Conservation (phyloP, 64 coral and sea anemone species). For the Anthopleura sola region DNA sequence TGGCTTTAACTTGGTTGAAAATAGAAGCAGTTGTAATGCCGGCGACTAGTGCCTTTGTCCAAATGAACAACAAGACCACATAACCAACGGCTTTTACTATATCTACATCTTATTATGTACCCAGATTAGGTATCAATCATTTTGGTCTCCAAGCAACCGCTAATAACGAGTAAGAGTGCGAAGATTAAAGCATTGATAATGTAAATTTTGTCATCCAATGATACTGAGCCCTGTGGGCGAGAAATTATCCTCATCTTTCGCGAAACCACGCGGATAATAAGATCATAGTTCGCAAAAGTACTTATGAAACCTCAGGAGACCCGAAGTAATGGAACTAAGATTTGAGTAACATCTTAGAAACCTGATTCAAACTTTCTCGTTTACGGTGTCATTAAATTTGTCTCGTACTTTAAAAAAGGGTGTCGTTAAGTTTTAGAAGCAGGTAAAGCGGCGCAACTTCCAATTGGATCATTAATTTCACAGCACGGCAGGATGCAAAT, state of each 20-base stretch:
- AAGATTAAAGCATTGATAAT: neutral
- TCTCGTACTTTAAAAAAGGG: no score
- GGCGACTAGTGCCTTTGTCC: slow-evolving; percentile 1
- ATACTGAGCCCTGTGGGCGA: neutral
- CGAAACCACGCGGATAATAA: neutral
- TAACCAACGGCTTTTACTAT: neutral
- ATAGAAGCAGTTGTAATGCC: neutral
- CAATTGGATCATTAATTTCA: no score
- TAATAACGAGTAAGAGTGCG: slow-evolving; percentile 2
- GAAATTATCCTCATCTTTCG: neutral
- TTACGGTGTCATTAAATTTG: no score
- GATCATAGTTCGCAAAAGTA: neutral
- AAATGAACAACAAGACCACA: neutral
- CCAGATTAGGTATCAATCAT: neutral
- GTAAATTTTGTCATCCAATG: no score
- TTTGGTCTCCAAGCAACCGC: neutral
- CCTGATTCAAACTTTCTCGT: no score
- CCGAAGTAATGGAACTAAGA: neutral
- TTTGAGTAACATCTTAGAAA: no score
- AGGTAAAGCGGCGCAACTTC: no score
- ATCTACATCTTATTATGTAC: neutral
- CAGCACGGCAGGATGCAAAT: neutral
- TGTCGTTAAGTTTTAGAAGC: no score
- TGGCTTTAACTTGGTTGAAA: neutral
- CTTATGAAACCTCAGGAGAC: neutral